Evolutionary conservation across 2,888 invertebrate species (phyloP).

Genomic region (Myopa testacea): DNA sequence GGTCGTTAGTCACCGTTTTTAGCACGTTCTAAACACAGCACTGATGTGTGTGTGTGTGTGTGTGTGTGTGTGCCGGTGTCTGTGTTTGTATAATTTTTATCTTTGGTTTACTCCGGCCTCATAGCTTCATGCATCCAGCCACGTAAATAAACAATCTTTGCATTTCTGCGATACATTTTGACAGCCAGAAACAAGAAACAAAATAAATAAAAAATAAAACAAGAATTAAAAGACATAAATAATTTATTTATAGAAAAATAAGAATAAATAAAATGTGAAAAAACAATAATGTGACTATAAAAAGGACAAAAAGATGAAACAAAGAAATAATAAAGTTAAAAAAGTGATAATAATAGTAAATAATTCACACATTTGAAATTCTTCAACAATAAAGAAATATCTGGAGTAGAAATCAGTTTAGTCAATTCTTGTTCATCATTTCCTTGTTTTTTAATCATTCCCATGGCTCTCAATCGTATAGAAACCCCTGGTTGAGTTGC

Average conservation of each 20-base stretch:
- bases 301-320: neutral
- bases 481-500: too few relatives aligned
- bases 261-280: neutral
- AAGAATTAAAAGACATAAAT: neutral
- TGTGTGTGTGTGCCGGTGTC: neutral
- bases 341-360: too few relatives aligned
- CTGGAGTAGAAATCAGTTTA: too few relatives aligned
- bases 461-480: too few relatives aligned
- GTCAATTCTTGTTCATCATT: too few relatives aligned
- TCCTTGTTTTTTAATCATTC: too few relatives aligned
- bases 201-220: neutral
- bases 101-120: neutral
- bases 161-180: conserved; percentile 27
- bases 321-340: neutral
- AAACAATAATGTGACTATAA: neutral
- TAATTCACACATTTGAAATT: too few relatives aligned
- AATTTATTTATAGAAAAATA: neutral
- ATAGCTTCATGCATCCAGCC: neutral
- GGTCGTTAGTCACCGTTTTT: conserved; percentile 35
- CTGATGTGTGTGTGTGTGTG: neutral
- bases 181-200: conserved; percentile 2
- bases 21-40: conserved; percentile 10
- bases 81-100: conserved; percentile 4
- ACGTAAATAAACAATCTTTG: conserved; percentile 26
- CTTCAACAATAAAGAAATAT: too few relatives aligned